Evolutionary conservation across 2,888 invertebrate species (phyloP), one percentile per base, ranked within the genome.

Genomic region (Tetramorium bicarinatum): DNA sequence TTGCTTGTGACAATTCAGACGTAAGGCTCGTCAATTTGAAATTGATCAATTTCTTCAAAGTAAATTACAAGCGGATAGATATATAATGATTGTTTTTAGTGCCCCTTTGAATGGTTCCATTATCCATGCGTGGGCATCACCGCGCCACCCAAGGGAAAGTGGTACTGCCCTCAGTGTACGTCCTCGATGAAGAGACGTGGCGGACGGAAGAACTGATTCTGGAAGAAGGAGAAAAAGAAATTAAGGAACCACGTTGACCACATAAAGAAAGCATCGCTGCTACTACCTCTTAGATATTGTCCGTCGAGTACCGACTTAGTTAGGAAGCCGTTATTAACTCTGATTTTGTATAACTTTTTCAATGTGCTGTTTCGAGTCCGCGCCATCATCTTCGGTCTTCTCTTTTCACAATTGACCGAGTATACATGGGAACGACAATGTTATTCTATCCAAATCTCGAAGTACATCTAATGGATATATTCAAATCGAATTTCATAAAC

Each of bases 31-130:
- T n/a, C n/a, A n/a, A n/a, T n/a, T n/a, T n/a, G n/a, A n/a, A n/a
- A n/a, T n/a, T n/a, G n/a, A n/a, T n/a, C n/a, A n/a, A n/a, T n/a
- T n/a, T 66, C 9, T 34, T 61, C 1, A 34, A 44, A 34, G 2
- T 44, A 29, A 4, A 25, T 69, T 34, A 66, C 25, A 13, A 29
- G 15, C 6, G 29, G 41, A 66, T 64, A 66, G 21, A 44, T 29
- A 29, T 77, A n/a, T 77, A 29, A 67, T 11, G 2, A 56, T 11
- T 54, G 3, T 29, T 75, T 76, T 47, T 96, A 98, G 98, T 99
- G 99, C 95, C 98, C 98, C 1, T 98, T 98, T 93, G 99, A 99
- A 95, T 99, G 99, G 99, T 99, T 99, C 95, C 99, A 99, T 95
- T 99, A 99, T 95, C 98, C 98, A 8, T 99, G 99, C 95, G 99